Evolutionary conservation across 2,797 vertebrate species (phyloP), one percentile per base, ranked within the genome.

Genomic region (Acrossocheilus wenchowensis): DNA sequence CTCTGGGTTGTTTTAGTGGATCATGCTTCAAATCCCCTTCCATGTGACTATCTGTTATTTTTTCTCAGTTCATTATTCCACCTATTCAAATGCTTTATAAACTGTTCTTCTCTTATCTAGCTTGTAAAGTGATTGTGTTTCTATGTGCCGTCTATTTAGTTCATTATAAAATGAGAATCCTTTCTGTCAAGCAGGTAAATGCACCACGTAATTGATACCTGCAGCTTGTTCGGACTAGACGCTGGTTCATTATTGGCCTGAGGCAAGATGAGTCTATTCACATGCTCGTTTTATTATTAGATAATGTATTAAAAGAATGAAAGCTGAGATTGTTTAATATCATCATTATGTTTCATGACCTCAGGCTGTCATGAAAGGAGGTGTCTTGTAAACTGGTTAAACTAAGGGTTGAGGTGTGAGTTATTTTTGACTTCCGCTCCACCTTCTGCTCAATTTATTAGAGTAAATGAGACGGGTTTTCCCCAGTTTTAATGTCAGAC

Each of bases 21-120:
- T 88, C 90, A 66, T 45, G 82, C 90, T 69, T 82, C 83, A 43
- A 36, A 89, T 78, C 68, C 87, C 68, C 83, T 75, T 90, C 91
- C 87, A 87, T 80, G 88, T 91, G 90, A 73, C 82, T 88, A 83
- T 92, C 89, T 73, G 83, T 92, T 90, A 91, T 90, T 89, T 66
- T 89, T 5, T 87, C 89, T 92, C 92, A 91, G 92, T 69, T 19
- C 73, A 83, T 90, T 60, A 81, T 88, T 36, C 34, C 34, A 87
- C 84, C 89, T 92, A 89, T 90, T 92, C 91, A 91, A 92, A 93
- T 88, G 87, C 86, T 79, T 72, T 57, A 57, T 41, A 12, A 57
- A 72, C 14, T 3, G 23, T 62, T 39, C 4, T 4, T 82, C 66
- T 52, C 9, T 39, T 57, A 23, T 57, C 23, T 54, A 30, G 15